Evolutionary conservation across 2,888 invertebrate genomes (phyloP), one percentile per base, ranked within the genome.

Genomic region (Apodemia zela): DNA sequence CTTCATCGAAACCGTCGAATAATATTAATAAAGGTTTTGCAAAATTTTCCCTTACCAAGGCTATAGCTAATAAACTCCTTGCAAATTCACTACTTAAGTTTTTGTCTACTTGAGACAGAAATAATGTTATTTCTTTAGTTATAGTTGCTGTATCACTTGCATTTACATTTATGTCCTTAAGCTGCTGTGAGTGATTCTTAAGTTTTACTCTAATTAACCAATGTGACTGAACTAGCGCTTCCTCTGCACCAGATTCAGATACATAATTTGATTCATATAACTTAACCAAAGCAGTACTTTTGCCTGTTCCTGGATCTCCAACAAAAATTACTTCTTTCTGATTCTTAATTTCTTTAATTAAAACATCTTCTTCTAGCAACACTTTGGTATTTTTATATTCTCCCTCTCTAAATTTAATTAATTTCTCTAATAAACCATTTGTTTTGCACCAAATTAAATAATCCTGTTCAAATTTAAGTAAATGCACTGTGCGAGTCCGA

Each of bases 231-330:
- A 42, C 15, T 45, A 47, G 21, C 7, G 60, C 8, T 18, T 60
- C 25, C 15, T 42, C 60, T 60, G 15, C 6, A 17, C 45, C 13
- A 21, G 5, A n/a, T 25, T 21, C 42, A 54, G 51, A 54, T 13
- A 10, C 18, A 25, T 25, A 54, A 21, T 25, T 54, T 45, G 45
- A 42, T 45, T 42, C 45, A 47, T 10, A 60, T 47, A 60, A 42
- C 25, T 60, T 45, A 8, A 45, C n/a, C 21, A 60, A 60, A 25
- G 60, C n/a, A 42, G 60, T 60, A 60, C 47, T 60, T 45, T 60
- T 60, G 13, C 60, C 60, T 45, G 21, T 60, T 11, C 60, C 60
- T 45, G 60, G 47, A 45, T 60, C 60, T 15, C 60, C 60, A 15
- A 47, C 60, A 47, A 60, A 45, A n/a, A 60, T n/a, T 11, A 60